phyloP scores from a whole-genome alignment of 2,797 vertebrate genomes.

The Jordanella pulchra region DNA sequence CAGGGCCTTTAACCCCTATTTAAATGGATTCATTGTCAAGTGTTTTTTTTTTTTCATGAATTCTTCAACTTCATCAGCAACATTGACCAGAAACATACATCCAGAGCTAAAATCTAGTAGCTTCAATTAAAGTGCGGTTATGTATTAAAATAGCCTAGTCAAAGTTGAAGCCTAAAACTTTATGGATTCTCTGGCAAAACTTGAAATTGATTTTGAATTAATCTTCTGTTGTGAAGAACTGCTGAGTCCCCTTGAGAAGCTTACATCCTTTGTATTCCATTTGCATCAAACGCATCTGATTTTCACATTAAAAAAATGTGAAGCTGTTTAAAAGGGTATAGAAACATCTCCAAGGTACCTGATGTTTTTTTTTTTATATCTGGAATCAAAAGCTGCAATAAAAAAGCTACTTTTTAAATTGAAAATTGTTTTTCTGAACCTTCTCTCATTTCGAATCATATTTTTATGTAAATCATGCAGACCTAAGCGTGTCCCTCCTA shows the following conservation, averaged over 20 bases:
- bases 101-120: neutral
- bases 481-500: slow-evolving; percentile 46
- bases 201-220: too few relatives aligned
- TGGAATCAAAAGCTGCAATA: neutral
- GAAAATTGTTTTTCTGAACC: neutral
- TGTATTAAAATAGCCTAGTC: neutral
- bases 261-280: too few relatives aligned
- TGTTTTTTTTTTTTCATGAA: neutral
- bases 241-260: too few relatives aligned
- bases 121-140: neutral
- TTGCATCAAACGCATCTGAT: neutral
- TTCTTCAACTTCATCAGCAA: neutral
- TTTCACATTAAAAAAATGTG: neutral
- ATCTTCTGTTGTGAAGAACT: too few relatives aligned
- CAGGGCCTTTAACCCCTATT: neutral
- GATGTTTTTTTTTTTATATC: neutral
- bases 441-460: neutral
- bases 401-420: neutral
- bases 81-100: neutral
- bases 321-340: too few relatives aligned
- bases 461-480: slow-evolving; percentile 46
- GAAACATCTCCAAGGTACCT: neutral
- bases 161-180: neutral
- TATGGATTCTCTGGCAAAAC: too few relatives aligned
- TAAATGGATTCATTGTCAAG: neutral